These are phyloP conservation scores for Pachliopta kotzebuea DNA, from an alignment of 2,888 invertebrate genomes.

Conservation along the genomic window DNA sequence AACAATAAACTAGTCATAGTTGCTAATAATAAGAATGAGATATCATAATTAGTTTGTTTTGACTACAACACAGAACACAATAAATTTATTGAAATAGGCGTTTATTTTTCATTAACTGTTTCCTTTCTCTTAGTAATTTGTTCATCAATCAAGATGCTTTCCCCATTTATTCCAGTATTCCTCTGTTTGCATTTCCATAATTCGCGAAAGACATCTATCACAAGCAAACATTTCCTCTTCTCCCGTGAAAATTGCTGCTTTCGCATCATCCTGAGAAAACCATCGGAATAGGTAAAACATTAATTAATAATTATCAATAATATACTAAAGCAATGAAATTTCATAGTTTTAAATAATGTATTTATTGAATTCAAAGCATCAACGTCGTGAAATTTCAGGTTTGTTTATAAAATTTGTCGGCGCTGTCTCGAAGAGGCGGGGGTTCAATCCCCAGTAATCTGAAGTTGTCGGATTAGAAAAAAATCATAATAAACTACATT, in stretches of 20 bases:
- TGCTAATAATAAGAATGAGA: constrained; percentile 1
- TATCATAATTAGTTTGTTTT: constrained; percentile 15
- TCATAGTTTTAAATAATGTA: background rate
- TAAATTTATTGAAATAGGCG: background rate
- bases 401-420: background rate
- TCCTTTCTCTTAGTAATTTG: too few species aligned
- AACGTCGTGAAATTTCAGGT: too few species aligned
- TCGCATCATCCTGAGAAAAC: constrained; percentile 83
- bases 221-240: constrained; percentile 99
- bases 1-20: background rate
- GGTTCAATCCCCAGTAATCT: too few species aligned
- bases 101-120: constrained; percentile 19
- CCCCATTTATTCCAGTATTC: constrained; percentile 96
- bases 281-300: background rate
- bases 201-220: constrained; percentile 94
- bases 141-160: constrained; percentile 54
- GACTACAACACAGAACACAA: constrained; percentile 13
- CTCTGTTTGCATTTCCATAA: constrained; percentile 97
- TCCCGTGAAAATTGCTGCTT: constrained; percentile 96
- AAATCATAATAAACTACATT: too few species aligned
- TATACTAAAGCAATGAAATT: too few species aligned
- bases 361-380: background rate
- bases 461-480: too few species aligned
- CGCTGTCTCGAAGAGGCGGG: too few species aligned
- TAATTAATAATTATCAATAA: too few species aligned